Evolutionary conservation across 2,888 invertebrate genomes (phyloP).

Genomic region (Thymelicus acteon): DNA sequence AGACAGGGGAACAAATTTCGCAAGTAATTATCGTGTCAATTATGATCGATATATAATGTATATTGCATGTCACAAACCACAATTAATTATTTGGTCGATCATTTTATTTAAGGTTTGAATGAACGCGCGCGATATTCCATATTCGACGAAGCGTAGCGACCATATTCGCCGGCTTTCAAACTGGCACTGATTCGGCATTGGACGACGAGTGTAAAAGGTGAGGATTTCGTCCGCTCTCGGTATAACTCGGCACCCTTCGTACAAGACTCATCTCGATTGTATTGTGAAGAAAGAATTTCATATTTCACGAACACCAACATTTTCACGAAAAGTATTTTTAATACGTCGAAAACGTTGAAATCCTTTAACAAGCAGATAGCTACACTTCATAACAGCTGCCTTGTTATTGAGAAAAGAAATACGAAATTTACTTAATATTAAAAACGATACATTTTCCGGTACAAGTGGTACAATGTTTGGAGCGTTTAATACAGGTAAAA

Average conservation of each 20-base stretch:
- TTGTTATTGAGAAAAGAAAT: constrained; percentile 33
- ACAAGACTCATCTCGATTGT: constrained; percentile 71
- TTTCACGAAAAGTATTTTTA: constrained; percentile 56
- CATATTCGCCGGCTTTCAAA: constrained; percentile 60
- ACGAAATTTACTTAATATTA: constrained; percentile 35
- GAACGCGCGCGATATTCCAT: constrained; percentile 16
- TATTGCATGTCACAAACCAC: constrained; percentile 63
- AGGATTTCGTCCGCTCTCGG: constrained; percentile 74
- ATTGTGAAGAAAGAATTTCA: constrained; percentile 75
- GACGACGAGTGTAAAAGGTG: constrained; percentile 80
- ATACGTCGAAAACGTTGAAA: constrained; percentile 48
- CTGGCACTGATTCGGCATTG: constrained; percentile 80
- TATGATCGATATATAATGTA: constrained; percentile 30
- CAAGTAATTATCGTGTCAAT: constrained; percentile 31
- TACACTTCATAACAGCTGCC: constrained; percentile 44
- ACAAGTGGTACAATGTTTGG: constrained; percentile 27
- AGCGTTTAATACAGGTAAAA: constrained; percentile 30
- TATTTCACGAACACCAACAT: constrained; percentile 62
- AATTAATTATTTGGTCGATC: constrained; percentile 58
- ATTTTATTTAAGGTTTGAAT: constrained; percentile 48
- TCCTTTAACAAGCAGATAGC: constrained; percentile 43
- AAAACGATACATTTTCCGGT: constrained; percentile 31
- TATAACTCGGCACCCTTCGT: constrained; percentile 66
- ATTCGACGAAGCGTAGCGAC: constrained; percentile 50
- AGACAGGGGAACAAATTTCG: constrained; percentile 8